phyloP scores from a whole-genome alignment of 1,140 invertebrate genomes.

The Parapsyche elsis region DNA sequence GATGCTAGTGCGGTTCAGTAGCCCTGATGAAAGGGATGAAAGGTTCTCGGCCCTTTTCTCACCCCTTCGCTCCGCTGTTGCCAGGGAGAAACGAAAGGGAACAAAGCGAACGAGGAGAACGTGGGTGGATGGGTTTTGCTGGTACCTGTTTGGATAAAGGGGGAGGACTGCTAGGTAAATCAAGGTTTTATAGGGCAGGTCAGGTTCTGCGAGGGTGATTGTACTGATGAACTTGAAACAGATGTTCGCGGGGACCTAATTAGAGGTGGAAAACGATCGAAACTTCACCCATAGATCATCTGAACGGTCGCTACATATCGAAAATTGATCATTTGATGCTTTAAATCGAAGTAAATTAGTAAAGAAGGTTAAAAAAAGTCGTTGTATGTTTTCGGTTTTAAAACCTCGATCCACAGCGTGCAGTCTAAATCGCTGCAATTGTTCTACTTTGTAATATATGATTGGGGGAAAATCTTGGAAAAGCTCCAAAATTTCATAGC shows the following conservation, averaged over 20 bases:
- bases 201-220: slow-evolving; percentile 36
- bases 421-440: background rate
- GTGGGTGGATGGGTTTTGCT: background rate
- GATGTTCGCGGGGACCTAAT: background rate
- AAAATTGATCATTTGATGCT: too few species aligned
- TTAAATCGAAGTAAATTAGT: too few species aligned
- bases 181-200: slow-evolving; percentile 45
- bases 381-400: background rate
- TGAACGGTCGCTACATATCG: too few species aligned
- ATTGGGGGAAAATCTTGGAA: slow-evolving; percentile 10
- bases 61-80: background rate
- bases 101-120: background rate
- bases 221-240: slow-evolving; percentile 40
- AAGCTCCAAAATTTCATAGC: background rate
- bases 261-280: background rate
- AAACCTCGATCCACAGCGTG: background rate
- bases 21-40: background rate
- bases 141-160: slow-evolving; percentile 23
- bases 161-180: slow-evolving; percentile 36
- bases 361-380: too few species aligned
- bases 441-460: slow-evolving; percentile 15
- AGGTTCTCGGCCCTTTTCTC: background rate
- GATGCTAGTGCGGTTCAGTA: background rate
- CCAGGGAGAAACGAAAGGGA: background rate
- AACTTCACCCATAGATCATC: too few species aligned